These are phyloP conservation scores for Mola mola DNA, from an alignment of 2,113 vertebrate species.

Conservation along the genomic window DNA sequence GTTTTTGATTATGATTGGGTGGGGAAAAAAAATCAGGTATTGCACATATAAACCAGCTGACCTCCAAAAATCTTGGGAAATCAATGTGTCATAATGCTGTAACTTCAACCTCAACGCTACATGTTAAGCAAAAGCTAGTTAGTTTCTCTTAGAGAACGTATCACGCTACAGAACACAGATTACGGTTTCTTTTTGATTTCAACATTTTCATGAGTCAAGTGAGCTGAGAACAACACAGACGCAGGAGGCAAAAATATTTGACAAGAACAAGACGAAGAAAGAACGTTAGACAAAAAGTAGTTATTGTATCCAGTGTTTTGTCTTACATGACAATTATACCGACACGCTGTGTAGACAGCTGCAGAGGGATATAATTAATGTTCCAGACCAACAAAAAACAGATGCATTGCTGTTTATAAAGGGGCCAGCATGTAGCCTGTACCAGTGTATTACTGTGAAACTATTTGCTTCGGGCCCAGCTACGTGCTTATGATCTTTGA, in stretches of 20 bases:
- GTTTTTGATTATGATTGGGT: no score
- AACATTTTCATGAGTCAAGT: no score
- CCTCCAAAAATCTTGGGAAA: no score
- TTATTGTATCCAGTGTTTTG: slow-evolving; percentile 34
- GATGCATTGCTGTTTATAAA: slow-evolving; percentile 74
- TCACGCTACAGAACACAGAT: no score
- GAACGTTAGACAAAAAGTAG: slow-evolving; percentile 17
- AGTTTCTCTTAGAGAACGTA: no score
- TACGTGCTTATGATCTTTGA: slow-evolving; percentile 61
- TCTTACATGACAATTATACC: slow-evolving; percentile 46
- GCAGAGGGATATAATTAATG: slow-evolving; percentile 71
- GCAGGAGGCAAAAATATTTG: not conserved
- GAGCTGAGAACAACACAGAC: slow-evolving; percentile 2
- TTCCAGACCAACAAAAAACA: slow-evolving; percentile 73
- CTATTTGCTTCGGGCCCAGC: slow-evolving; percentile 69
- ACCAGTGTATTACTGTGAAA: slow-evolving; percentile 64
- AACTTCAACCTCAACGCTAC: no score
- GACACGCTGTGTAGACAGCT: slow-evolving; percentile 33
- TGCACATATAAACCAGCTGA: no score
- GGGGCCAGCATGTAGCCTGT: slow-evolving; percentile 59
- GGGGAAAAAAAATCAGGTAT: no score
- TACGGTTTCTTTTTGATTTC: no score
- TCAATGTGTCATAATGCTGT: no score
- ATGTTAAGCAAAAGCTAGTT: no score
- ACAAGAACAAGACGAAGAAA: not conserved